Conservation (phyloP, 2,113 vertebrate species). For the Calidris pugnax region DNA sequence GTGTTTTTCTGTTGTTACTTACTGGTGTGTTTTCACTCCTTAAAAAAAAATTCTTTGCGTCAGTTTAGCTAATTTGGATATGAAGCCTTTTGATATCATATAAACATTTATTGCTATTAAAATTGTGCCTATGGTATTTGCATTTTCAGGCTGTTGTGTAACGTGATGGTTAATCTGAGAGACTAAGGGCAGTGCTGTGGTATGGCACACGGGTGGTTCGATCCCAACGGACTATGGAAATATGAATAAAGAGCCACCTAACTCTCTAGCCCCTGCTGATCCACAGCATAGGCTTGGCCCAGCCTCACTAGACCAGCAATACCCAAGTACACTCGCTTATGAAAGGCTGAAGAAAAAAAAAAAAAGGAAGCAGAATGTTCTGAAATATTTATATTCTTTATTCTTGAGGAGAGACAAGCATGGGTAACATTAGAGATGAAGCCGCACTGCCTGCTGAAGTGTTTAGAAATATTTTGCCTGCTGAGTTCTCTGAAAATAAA, state of each 20-base stretch:
- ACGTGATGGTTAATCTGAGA: too few species aligned
- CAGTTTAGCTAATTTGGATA: not conserved
- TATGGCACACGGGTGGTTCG: not conserved
- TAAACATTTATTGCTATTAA: not conserved
- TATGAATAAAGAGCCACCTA: not conserved
- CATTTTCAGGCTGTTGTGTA: not conserved
- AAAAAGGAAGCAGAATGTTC: not conserved
- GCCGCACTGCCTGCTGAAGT: not conserved
- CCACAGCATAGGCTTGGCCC: not conserved
- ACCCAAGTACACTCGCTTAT: not conserved
- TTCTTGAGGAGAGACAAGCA: not conserved
- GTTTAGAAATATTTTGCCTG: constrained; percentile 12
- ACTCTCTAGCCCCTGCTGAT: not conserved
- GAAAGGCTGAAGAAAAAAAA: not conserved
- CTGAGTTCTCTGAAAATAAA: constrained; percentile 10
- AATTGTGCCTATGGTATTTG: not conserved
- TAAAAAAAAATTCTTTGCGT: not conserved
- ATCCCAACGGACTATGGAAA: not conserved
- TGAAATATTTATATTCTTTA: not conserved
- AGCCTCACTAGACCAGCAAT: not conserved
- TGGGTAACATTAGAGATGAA: not conserved
- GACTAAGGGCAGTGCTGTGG: not conserved
- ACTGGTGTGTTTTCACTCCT: not conserved
- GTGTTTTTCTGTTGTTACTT: not conserved
- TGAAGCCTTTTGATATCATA: not conserved